Evolutionary conservation across 2,797 vertebrate species (phyloP).

Genomic region (Varecia variegata): DNA sequence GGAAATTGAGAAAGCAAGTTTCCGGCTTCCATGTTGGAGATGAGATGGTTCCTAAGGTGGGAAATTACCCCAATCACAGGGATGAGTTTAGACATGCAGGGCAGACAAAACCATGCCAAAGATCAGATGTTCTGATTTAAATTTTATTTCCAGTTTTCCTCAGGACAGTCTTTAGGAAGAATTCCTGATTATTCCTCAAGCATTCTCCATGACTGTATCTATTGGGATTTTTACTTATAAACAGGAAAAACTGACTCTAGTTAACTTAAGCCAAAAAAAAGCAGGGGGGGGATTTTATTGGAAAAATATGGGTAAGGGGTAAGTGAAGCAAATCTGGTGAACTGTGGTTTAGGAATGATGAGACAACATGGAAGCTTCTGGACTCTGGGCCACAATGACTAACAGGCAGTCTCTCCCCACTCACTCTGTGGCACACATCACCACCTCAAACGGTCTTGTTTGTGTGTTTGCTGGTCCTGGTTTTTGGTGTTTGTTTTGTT

Average conservation of each 20-base stretch:
- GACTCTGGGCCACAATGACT: not conserved
- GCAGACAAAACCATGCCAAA: not conserved
- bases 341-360: not conserved
- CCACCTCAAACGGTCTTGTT: not conserved
- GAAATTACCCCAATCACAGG: not conserved
- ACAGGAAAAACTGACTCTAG: not conserved
- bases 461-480: not conserved
- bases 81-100: not conserved
- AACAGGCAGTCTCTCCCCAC: accelerated
- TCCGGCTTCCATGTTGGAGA: accelerated
- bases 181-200: not conserved
- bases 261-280: not conserved
- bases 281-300: not conserved
- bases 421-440: no score
- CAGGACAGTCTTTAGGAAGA: not conserved
- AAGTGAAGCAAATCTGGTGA: not conserved
- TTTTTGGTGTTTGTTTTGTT: not conserved
- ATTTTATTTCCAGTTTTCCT: not conserved
- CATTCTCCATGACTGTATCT: not conserved
- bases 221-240: not conserved
- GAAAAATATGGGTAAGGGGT: not conserved
- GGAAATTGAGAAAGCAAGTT: not conserved
- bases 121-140: not conserved
- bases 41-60: no score
- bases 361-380: not conserved